Conservation (phyloP, 1,140 invertebrate genomes). For the Pemphigus obesinymphae region DNA sequence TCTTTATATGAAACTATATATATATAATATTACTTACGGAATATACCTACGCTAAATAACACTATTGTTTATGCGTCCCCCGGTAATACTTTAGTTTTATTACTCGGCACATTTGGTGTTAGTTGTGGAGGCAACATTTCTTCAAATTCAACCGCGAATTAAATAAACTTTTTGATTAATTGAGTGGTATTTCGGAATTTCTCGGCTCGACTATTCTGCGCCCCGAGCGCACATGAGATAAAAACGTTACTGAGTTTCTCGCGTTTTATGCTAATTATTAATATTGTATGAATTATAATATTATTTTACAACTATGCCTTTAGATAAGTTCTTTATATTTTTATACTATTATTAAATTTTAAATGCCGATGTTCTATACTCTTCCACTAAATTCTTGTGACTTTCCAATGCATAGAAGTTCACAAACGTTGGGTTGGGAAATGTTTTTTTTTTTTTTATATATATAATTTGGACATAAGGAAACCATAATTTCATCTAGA, state of each 20-base stretch:
- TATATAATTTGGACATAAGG: too few relatives aligned
- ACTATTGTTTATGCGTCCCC: not conserved
- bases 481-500: too few relatives aligned
- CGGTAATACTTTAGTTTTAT: not conserved
- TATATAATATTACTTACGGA: too few relatives aligned
- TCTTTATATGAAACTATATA: not conserved
- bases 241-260: not conserved
- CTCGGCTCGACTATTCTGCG: not conserved
- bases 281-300: too few relatives aligned
- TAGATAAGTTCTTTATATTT: too few relatives aligned
- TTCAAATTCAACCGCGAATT: not conserved
- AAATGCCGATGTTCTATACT: too few relatives aligned
- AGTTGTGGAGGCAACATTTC: not conserved
- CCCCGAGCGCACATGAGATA: not conserved
- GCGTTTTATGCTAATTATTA: not conserved
- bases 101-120: not conserved
- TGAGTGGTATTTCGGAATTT: not conserved
- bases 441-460: too few relatives aligned
- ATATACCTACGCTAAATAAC: too few relatives aligned
- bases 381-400: too few relatives aligned
- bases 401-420: too few relatives aligned
- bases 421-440: too few relatives aligned
- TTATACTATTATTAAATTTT: too few relatives aligned
- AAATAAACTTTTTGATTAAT: not conserved
- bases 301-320: not conserved